These are phyloP conservation scores for Potamilus streckersoni DNA, from an alignment of 1,140 invertebrate genomes.

Conservation along the genomic window DNA sequence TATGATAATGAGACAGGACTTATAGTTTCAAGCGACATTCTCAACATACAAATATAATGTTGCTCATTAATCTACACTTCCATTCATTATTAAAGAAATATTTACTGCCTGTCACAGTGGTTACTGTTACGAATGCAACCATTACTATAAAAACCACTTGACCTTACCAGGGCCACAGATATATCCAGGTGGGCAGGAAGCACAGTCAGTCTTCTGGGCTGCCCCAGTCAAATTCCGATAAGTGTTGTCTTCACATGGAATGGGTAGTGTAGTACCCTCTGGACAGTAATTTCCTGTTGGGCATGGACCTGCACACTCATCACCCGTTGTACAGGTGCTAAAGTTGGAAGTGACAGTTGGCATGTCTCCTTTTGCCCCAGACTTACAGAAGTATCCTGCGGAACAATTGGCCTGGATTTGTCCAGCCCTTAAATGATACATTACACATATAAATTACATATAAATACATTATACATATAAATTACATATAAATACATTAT, in stretches of 20 bases:
- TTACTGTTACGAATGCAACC: neutral
- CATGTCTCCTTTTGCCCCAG: constrained; percentile 54
- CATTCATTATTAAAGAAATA: neutral
- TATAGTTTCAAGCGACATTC: too few relatives aligned
- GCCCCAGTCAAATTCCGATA: constrained; percentile 45
- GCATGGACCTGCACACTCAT: constrained; percentile 59
- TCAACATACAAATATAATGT: neutral
- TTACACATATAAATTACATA: too few relatives aligned
- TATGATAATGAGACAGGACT: too few relatives aligned
- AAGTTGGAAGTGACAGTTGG: constrained; percentile 44
- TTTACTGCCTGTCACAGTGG: neutral
- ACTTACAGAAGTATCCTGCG: constrained; percentile 64
- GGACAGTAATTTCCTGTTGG: constrained; percentile 60
- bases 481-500: too few relatives aligned
- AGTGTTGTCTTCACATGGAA: constrained; percentile 58
- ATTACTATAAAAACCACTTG: neutral
- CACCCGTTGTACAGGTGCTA: constrained; percentile 41
- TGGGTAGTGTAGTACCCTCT: constrained; percentile 46
- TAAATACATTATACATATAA: too few relatives aligned
- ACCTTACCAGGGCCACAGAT: constrained; percentile 50
- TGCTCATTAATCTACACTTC: neutral
- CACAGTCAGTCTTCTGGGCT: constrained; percentile 45
- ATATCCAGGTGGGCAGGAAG: constrained; percentile 56
- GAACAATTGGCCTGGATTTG: constrained; percentile 51
- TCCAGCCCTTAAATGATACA: constrained; percentile 43